Evolutionary conservation across 2,113 vertebrate species (phyloP).

Genomic region (Rhinoptilus africanus): DNA sequence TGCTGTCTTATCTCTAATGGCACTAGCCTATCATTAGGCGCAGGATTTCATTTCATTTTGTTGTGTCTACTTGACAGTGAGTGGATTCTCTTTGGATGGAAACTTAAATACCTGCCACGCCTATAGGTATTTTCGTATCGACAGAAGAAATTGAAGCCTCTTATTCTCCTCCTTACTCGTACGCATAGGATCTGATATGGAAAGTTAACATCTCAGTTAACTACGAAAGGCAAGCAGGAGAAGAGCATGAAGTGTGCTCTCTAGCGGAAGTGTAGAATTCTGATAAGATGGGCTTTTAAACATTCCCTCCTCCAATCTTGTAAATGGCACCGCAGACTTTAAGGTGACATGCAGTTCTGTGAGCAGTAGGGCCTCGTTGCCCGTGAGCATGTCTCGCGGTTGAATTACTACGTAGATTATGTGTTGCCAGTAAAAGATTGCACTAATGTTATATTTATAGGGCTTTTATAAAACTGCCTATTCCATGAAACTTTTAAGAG

Average conservation of each 20-base stretch:
- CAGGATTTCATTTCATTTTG: background rate
- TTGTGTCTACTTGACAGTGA: background rate
- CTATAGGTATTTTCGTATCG: background rate
- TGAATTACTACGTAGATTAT: background rate
- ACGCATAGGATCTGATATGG: background rate
- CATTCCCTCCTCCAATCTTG: background rate
- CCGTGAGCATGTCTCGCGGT: fast-evolving
- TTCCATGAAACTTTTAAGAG: background rate
- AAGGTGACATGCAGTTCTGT: background rate
- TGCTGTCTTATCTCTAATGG: background rate
- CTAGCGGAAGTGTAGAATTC: background rate
- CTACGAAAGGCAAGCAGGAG: background rate
- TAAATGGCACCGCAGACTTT: background rate
- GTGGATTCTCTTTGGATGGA: background rate
- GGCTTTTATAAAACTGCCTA: background rate
- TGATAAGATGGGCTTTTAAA: background rate
- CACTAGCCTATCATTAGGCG: background rate
- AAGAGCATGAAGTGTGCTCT: background rate
- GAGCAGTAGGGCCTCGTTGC: background rate
- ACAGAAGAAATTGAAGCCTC: background rate
- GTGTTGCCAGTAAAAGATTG: background rate
- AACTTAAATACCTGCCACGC: background rate
- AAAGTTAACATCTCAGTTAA: background rate
- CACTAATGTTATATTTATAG: background rate
- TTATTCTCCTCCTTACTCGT: background rate